Conservation (phyloP, 2,888 invertebrate species). For the Sphaerophoria rueppellii region DNA sequence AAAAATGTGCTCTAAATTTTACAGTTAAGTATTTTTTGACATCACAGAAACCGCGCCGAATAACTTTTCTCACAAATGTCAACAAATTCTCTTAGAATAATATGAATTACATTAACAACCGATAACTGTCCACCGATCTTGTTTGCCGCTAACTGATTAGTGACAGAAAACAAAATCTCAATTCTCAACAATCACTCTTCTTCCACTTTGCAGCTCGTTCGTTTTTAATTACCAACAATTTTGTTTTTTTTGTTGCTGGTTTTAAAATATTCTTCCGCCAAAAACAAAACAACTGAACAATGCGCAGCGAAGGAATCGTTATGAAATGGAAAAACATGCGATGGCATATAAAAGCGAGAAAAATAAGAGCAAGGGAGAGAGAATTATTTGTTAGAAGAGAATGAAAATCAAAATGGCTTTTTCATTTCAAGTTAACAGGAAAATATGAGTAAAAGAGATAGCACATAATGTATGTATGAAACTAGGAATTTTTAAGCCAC, state of each 20-base stretch:
- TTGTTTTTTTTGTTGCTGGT: neutral
- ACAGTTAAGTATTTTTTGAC: slow-evolving; percentile 34
- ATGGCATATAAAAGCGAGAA: neutral
- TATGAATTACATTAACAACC: slow-evolving; percentile 49
- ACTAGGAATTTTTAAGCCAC: slow-evolving; percentile 24
- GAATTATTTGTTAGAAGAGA: slow-evolving; percentile 29
- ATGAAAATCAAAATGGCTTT: slow-evolving; percentile 66
- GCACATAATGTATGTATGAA: slow-evolving; percentile 9
- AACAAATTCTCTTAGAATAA: slow-evolving; percentile 20
- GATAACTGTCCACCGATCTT: slow-evolving; percentile 75
- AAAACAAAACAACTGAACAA: slow-evolving; percentile 2
- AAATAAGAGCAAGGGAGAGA: slow-evolving; percentile 32
- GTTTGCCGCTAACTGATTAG: slow-evolving; percentile 73
- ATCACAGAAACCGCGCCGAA: slow-evolving; percentile 39
- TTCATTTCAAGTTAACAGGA: slow-evolving; percentile 45
- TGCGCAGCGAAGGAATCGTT: slow-evolving; percentile 8
- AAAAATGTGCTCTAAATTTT: slow-evolving; percentile 43
- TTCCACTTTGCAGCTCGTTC: slow-evolving; percentile 67
- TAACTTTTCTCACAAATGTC: slow-evolving; percentile 3
- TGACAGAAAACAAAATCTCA: slow-evolving; percentile 9
- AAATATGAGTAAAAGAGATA: slow-evolving; percentile 27
- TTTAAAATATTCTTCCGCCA: slow-evolving; percentile 3
- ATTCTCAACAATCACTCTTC: slow-evolving; percentile 67
- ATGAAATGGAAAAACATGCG: neutral
- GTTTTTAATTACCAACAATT: slow-evolving; percentile 46